Percentiles rank a stretch among this genome's conserved stretches.
Evolutionary conservation across 2,113 vertebrate genomes (phyloP).

Genomic region (Phaethon lepturus): DNA sequence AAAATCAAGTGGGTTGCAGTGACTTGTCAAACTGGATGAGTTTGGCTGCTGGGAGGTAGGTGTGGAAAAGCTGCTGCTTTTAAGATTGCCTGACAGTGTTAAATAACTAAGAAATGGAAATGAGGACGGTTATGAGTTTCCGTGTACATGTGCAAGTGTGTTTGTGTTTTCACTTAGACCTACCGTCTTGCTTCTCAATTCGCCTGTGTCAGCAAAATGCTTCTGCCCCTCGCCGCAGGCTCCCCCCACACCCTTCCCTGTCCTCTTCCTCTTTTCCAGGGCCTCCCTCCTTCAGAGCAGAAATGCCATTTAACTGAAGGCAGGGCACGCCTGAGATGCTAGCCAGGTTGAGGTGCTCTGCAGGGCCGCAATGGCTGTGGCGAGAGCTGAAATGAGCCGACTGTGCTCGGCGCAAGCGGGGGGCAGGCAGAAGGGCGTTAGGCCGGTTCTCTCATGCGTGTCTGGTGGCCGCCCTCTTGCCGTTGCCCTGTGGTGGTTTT

Average conservation of each 20-base stretch:
- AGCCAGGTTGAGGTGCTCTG: not conserved
- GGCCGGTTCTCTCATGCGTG: fast-evolving
- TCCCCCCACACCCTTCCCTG: fast-evolving
- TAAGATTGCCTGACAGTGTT: not conserved
- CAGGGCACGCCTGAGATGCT: not conserved
- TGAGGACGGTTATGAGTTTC: not conserved
- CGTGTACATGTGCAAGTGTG: not conserved
- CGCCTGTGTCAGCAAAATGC: fast-evolving
- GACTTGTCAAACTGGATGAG: not conserved
- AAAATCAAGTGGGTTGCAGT: not conserved
- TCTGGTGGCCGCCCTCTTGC: not conserved
- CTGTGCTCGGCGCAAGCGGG: fast-evolving
- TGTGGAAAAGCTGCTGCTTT: not conserved
- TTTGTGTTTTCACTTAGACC: not conserved
- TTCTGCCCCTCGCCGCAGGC: not conserved
- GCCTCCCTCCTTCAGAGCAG: not conserved
- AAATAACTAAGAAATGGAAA: not conserved
- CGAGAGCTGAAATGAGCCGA: fast-evolving
- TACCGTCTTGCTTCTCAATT: not conserved
- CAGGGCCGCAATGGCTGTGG: fast-evolving
- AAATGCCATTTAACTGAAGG: not conserved
- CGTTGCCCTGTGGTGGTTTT: fast-evolving
- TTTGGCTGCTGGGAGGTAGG: not conserved
- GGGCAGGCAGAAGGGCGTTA: not conserved
- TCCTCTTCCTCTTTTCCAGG: not conserved